phyloP scores from a whole-genome alignment of 2,113 vertebrate genomes.

The Asarcornis scutulata region DNA sequence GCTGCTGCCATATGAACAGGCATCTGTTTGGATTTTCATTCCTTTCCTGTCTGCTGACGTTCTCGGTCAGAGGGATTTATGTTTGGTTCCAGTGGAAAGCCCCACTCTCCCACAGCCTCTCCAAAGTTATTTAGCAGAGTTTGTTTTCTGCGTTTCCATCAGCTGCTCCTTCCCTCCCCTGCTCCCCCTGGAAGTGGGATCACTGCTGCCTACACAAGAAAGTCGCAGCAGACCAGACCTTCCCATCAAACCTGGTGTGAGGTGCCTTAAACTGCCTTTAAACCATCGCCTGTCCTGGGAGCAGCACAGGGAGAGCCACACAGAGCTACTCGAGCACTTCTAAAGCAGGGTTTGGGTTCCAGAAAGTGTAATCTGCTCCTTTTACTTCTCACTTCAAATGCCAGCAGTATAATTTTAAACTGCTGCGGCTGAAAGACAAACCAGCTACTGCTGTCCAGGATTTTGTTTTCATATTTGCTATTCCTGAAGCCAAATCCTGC shows the following conservation, averaged over 20 bases:
- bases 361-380: background rate
- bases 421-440: background rate
- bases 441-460: background rate
- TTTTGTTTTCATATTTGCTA: background rate
- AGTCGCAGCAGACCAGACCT: background rate
- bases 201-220: background rate
- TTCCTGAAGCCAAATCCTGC: slow-evolving; percentile 2
- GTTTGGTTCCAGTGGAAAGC: background rate
- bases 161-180: background rate
- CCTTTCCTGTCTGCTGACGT: background rate
- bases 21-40: slow-evolving; percentile 7
- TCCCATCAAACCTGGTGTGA: background rate
- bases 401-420: background rate
- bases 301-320: background rate
- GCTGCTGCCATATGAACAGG: background rate
- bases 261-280: background rate
- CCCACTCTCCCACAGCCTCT: background rate
- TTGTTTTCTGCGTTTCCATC: background rate
- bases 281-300: background rate
- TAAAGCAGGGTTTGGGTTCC: background rate
- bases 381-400: background rate
- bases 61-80: background rate
- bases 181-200: accelerated
- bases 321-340: background rate
- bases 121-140: background rate